Evolutionary conservation across 2,797 vertebrate species (phyloP).

Genomic region (Eulemur mongoz): DNA sequence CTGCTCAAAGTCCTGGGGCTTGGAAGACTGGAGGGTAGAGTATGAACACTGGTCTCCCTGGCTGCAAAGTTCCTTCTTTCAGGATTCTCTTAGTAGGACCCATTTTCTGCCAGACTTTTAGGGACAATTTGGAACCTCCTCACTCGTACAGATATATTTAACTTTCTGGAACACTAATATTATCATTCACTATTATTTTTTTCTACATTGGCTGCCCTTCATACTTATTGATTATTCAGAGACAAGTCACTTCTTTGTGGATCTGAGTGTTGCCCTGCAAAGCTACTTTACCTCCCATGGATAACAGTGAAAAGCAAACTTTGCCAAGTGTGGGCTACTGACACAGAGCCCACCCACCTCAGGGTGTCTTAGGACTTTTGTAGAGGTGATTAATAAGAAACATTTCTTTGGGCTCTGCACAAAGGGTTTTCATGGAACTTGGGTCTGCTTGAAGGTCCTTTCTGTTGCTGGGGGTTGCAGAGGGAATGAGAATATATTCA

Average conservation of each 20-base stretch:
- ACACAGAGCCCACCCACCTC: too few relatives aligned
- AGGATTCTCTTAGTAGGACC: neutral
- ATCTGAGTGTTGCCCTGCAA: neutral
- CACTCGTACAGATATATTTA: neutral
- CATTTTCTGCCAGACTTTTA: neutral
- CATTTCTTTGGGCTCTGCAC: neutral
- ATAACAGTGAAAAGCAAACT: neutral
- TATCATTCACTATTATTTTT: neutral
- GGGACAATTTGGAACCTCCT: neutral
- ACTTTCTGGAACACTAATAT: neutral
- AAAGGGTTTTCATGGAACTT: neutral
- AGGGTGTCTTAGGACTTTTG: neutral
- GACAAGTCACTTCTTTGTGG: neutral
- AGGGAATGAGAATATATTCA: neutral
- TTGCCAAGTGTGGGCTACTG: neutral
- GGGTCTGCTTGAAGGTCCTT: neutral
- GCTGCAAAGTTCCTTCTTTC: neutral
- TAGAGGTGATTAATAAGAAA: neutral
- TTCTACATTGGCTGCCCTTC: neutral
- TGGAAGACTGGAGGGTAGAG: neutral
- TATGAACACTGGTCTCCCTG: neutral
- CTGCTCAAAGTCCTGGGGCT: neutral
- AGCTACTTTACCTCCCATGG: neutral
- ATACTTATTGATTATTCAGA: neutral
- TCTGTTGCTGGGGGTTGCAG: neutral